A percentile compares a stretch with the other conserved stretches of the same genome.
phyloP scores from a whole-genome alignment of 2,797 vertebrate genomes.

The Poecilia gillii region DNA sequence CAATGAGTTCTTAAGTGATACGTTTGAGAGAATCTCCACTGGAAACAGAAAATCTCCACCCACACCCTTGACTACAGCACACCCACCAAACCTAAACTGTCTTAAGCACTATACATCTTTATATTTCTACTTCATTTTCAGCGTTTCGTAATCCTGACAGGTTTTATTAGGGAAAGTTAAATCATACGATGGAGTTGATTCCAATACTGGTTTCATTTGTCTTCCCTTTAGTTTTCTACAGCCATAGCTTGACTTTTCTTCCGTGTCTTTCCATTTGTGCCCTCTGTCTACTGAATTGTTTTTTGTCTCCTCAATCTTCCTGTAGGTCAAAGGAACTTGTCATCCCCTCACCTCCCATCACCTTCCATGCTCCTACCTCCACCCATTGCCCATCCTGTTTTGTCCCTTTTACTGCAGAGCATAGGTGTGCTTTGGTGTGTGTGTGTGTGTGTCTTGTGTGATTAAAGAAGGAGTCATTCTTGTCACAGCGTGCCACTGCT shows the following conservation, averaged over 20 bases:
- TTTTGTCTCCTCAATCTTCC: conserved; percentile 20
- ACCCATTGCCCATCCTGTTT: conserved; percentile 9
- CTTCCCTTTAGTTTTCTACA: conserved; percentile 16
- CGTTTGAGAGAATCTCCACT: too few species aligned
- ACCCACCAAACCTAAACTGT: not conserved
- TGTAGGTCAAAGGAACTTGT: conserved; percentile 18
- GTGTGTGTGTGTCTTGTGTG: conserved; percentile 29
- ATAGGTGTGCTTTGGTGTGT: conserved; percentile 14
- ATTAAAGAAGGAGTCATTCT: conserved; percentile 60
- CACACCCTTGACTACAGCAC: not conserved
- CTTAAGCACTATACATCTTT: too few species aligned
- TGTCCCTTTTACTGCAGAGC: conserved; percentile 17
- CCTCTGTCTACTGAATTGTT: conserved; percentile 16
- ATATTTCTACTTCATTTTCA: not conserved
- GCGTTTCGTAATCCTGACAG: conserved; percentile 35
- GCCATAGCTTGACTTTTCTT: conserved; percentile 23
- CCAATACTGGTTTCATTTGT: conserved; percentile 9
- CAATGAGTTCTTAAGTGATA: too few species aligned
- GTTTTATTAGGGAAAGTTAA: conserved; percentile 26
- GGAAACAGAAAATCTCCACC: too few species aligned
- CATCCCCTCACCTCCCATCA: conserved; percentile 10
- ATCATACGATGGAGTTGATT: conserved; percentile 9
- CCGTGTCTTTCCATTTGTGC: conserved; percentile 27
- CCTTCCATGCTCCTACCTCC: conserved; percentile 1
- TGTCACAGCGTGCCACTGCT: conserved; percentile 48